These are phyloP conservation scores for Carcina quercana DNA, from an alignment of 2,888 invertebrate genomes.

Conservation along the genomic window DNA sequence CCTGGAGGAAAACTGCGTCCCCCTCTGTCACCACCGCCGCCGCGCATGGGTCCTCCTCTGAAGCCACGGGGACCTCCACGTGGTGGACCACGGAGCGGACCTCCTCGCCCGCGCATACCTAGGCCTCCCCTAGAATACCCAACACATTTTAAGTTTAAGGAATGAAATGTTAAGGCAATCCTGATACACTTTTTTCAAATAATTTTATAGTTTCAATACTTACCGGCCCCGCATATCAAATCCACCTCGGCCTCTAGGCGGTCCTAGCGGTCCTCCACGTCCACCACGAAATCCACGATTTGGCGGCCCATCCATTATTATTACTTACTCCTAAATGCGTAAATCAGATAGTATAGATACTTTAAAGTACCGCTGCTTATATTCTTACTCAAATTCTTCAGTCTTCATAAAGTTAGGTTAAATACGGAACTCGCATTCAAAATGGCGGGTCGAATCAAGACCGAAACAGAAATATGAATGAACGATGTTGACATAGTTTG, in stretches of 20 bases:
- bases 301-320: conserved; percentile 53
- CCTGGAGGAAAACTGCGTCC: conserved; percentile 58
- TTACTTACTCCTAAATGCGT: too few species aligned
- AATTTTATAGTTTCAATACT: conserved; percentile 12
- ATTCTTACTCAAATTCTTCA: too few species aligned
- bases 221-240: conserved; percentile 68
- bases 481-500: too few species aligned
- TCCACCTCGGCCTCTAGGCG: conserved; percentile 52
- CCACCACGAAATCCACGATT: conserved; percentile 59
- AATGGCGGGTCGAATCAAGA: too few species aligned
- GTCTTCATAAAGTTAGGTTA: too few species aligned
- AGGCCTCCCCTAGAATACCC: conserved; percentile 40
- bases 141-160: too few species aligned
- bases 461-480: too few species aligned
- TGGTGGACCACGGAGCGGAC: conserved; percentile 39
- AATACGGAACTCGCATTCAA: too few species aligned
- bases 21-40: conserved; percentile 58
- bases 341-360: too few species aligned
- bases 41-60: conserved; percentile 60
- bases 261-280: conserved; percentile 57
- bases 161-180: not conserved
- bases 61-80: conserved; percentile 61
- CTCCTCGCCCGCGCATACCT: conserved; percentile 59
- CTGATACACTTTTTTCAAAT: not conserved
- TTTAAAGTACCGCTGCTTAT: too few species aligned